Evolutionary conservation across 2,797 vertebrate genomes (phyloP), one percentile per base, ranked within the genome.

Genomic region (Microctenopoma steveboyesi): DNA sequence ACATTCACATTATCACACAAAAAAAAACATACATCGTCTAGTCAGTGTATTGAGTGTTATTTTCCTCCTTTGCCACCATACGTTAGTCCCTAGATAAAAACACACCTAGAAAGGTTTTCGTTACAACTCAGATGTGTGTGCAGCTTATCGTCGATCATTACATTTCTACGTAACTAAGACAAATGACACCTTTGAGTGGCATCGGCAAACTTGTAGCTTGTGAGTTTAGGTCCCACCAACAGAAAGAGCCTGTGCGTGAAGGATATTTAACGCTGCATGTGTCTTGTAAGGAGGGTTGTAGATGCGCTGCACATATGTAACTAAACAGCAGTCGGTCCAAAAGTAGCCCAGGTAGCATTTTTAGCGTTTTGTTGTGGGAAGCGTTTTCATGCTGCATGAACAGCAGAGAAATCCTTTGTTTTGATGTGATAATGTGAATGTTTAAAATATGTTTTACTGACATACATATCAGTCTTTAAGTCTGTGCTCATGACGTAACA

Each of bases 381-480:
- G 28, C 28, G 5, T 30, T 30, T 30, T 30, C 28, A 6, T 4
- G 28, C 28, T 30, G 28, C 28, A 6, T 30, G 30, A 33, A 33
- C 30, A 33, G 30, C 30, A 7, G 33, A 47, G 30, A 30, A 52
- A 53, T 12, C n/a, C n/a, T 8, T 42, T 6, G 2, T 53, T 9
- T 7, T 55, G 27, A 69, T 65, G 28, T 55, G 27, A 69, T 65
- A 33, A 57, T 56, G 45, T 72, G 47, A 71, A 51, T 61, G 52
- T 3, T 33, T 3, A 0, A 28, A 25, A 46, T 7, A 28, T 28
- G 8, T 47, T 39, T 14, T 4, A 51, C 18, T 22, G 22, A 18
- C 27, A 15, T 40, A 52, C 60, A 58, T 60, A 47, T 48, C 12
- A 14, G n/a, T 11, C 1, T 54, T 64, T 37, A 61, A 59, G 46